These are phyloP conservation scores for Drosophila kohkoa DNA, from an alignment of 1,140 invertebrate genomes.

Conservation along the genomic window DNA sequence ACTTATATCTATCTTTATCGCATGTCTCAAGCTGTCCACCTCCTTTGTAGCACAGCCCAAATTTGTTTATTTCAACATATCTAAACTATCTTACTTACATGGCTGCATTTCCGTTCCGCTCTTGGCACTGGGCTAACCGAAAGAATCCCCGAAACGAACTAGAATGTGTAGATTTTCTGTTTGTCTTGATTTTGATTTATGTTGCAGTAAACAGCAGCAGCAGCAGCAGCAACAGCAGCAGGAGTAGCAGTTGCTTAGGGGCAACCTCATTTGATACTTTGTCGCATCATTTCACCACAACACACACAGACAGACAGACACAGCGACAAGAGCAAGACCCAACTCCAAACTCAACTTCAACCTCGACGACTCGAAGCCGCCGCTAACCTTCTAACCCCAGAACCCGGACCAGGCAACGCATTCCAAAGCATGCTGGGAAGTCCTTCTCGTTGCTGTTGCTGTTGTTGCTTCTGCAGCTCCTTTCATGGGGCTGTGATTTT, in stretches of 20 bases:
- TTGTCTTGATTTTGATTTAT: slow-evolving; percentile 81
- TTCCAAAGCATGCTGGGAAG: slow-evolving; percentile 58
- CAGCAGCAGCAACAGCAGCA: slow-evolving; percentile 45
- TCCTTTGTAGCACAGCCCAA: slow-evolving; percentile 32
- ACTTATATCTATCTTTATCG: slow-evolving; percentile 17
- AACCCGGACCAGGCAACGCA: slow-evolving; percentile 53
- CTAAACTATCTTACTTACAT: slow-evolving; percentile 73
- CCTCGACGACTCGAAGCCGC: slow-evolving; percentile 26
- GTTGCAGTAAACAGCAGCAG: slow-evolving; percentile 74
- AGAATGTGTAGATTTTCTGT: slow-evolving; percentile 61
- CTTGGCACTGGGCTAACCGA: slow-evolving; percentile 9
- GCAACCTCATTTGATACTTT: slow-evolving; percentile 80
- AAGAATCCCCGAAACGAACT: slow-evolving; percentile 16
- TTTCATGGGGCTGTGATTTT: slow-evolving; percentile 45
- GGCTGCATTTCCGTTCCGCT: slow-evolving; percentile 56
- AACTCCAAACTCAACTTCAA: slow-evolving; percentile 34
- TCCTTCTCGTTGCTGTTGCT: slow-evolving; percentile 21
- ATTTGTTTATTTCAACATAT: slow-evolving; percentile 72
- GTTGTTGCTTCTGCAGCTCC: slow-evolving; percentile 18
- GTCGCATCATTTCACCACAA: slow-evolving; percentile 77
- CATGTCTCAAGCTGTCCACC: slow-evolving; percentile 33
- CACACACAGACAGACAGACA: slow-evolving; percentile 22
- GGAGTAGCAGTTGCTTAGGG: slow-evolving; percentile 38
- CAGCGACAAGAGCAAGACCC: slow-evolving; percentile 23
- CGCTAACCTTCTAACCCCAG: slow-evolving; percentile 36